Conservation (phyloP, 1,140 invertebrate genomes). For the Psilanteris sp. region DNA sequence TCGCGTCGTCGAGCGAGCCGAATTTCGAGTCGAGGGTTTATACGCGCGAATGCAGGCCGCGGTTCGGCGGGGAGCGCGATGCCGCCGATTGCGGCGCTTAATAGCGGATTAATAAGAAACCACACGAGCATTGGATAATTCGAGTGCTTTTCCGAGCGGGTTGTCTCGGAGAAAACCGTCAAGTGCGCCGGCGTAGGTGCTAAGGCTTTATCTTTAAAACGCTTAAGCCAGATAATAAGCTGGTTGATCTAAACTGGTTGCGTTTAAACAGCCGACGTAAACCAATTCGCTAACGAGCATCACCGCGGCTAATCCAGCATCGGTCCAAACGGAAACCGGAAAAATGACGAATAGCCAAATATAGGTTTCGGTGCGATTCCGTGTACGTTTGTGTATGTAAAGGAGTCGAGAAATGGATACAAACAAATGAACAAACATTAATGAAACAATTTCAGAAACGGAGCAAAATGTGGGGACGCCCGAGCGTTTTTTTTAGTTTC, state of each 20-base stretch:
- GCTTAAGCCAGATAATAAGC: slow-evolving; percentile 53
- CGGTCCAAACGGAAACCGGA: slow-evolving; percentile 20
- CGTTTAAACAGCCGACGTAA: slow-evolving; percentile 39
- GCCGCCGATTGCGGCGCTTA: too few species aligned
- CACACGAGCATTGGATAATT: slow-evolving; percentile 28
- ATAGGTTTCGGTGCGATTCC: too few species aligned
- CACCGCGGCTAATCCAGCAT: slow-evolving; percentile 37
- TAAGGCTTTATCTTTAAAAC: slow-evolving; percentile 47
- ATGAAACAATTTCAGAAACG: too few species aligned
- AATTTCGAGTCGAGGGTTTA: too few species aligned
- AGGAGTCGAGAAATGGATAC: too few species aligned
- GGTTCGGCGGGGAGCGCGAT: too few species aligned
- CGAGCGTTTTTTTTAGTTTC: too few species aligned
- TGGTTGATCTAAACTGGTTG: slow-evolving; percentile 49
- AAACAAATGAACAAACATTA: too few species aligned
- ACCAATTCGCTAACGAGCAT: slow-evolving; percentile 38
- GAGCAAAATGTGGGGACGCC: too few species aligned
- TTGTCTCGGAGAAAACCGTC: slow-evolving; percentile 40
- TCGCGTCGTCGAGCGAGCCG: background rate
- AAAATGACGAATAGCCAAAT: slow-evolving; percentile 14
- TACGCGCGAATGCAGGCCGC: too few species aligned
- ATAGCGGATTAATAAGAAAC: slow-evolving; percentile 35
- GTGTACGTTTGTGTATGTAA: too few species aligned
- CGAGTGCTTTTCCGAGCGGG: slow-evolving; percentile 38
- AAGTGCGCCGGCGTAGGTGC: slow-evolving; percentile 22